Base-by-base conservation (phyloP, 2,797 vertebrate genomes). In the Mastacembelus armatus region DNA sequence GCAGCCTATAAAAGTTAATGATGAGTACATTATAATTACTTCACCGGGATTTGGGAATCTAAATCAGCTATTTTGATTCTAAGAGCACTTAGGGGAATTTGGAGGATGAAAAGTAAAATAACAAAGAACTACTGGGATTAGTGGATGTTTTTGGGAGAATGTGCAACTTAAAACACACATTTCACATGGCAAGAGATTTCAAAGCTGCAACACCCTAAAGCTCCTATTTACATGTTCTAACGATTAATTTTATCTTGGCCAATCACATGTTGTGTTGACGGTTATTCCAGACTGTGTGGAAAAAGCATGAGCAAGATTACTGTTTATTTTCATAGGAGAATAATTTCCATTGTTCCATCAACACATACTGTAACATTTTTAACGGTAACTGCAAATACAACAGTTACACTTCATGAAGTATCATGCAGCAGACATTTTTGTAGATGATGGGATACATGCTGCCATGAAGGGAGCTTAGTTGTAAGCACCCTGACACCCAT, bases 401-500 rank as follows among this genome's bases (percentile, higher is more conserved):
- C 60, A 68, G 63, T 65, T 75, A 55, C 74, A 80, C 80, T 80
- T 66, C 24, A 26, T 27, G 59, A 78, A 73, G 54, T 79, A 62
- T 67, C 75, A 63, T 49, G 66, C 71, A 74, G 79, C 66, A 72
- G 71, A 82, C 62, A 71, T 60, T 79, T 78, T 51, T 71, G 78
- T 83, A 63, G 73, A 82, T 10, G 68, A 77, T 59, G 69, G 77
- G 83, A 78, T 81, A 71, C 80, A 81, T 85, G 68, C 78, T 84
- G 90, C 88, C 86, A 85, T 75, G 80, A 74, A 77, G 84, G 78
- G 78, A 89, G 84, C 86, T 90, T 78, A 86, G 89, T 92, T 91
- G 87, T 88, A 89, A 86, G 82, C 85, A 84, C 88, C 89, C 83
- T 92, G 92, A 94, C 94, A 94, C 92, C 90, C 91, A 82, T 92